Percentiles rank a stretch among this genome's conserved stretches.
Evolutionary conservation across 2,888 invertebrate species (phyloP).

Genomic region (Lapara coniferarum): DNA sequence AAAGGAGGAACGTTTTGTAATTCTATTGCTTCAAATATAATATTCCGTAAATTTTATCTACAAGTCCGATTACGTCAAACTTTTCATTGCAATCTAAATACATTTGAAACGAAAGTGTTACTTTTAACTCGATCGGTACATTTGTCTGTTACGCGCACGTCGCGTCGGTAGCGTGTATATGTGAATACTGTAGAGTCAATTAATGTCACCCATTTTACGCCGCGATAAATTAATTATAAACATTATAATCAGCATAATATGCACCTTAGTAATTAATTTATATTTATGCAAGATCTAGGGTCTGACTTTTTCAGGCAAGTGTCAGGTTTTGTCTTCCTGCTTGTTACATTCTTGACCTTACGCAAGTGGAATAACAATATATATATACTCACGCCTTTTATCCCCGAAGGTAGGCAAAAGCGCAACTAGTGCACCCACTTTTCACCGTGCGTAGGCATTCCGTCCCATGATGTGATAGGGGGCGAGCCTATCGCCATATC

Average conservation of each 20-base stretch:
- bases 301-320: background rate
- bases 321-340: background rate
- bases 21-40: background rate
- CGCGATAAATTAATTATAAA: constrained; percentile 5
- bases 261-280: background rate
- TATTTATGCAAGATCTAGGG: constrained; percentile 7
- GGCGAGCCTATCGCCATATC: too few species aligned
- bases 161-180: background rate
- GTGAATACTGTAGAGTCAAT: too few species aligned
- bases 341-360: background rate
- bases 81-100: constrained; percentile 32
- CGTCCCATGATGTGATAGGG: too few species aligned
- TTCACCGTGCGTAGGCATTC: too few species aligned
- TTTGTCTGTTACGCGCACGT: background rate
- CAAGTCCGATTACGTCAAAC: background rate
- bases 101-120: constrained; percentile 12
- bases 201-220: constrained; percentile 17
- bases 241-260: background rate
- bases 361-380: too few species aligned
- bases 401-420: too few species aligned
- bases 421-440: too few species aligned
- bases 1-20: background rate
- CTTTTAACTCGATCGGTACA: background rate
- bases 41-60: background rate
- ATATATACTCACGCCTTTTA: too few species aligned